Percentiles rank a stretch among this genome's conserved stretches.
Conservation (phyloP, 2,888 invertebrate genomes). For the Caenorhabditis sulstoni region DNA sequence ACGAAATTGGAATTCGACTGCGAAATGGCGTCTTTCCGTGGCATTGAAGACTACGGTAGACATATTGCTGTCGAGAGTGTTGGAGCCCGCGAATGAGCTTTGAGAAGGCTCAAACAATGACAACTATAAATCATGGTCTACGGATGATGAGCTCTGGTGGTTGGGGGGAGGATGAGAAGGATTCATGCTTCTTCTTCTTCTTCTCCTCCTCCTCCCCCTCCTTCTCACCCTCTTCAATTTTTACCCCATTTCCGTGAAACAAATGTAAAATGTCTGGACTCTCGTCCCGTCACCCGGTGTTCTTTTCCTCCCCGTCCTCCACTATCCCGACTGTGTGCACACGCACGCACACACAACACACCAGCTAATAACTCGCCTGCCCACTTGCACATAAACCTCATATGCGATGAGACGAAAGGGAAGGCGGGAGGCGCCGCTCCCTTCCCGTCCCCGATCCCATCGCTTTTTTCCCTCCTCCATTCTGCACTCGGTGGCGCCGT, state of each 20-base stretch:
- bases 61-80: too few relatives aligned
- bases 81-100: background rate
- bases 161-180: background rate
- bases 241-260: constrained; percentile 12
- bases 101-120: background rate
- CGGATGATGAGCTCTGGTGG: background rate
- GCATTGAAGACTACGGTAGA: too few relatives aligned
- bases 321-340: constrained; percentile 20
- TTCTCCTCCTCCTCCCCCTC: background rate
- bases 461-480: constrained; percentile 11
- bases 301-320: background rate
- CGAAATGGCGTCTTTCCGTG: too few relatives aligned
- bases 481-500: constrained; percentile 2
- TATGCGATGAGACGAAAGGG: constrained; percentile 28
- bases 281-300: constrained; percentile 21
- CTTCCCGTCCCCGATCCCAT: constrained; percentile 23
- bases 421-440: constrained; percentile 15
- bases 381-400: constrained; percentile 42
- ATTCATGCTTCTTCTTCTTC: constrained; percentile 7
- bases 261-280: constrained; percentile 36
- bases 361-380: constrained; percentile 37
- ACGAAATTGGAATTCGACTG: too few relatives aligned
- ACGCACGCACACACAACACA: constrained; percentile 8
- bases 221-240: background rate
- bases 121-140: constrained; percentile 30